Evolutionary conservation across 2,888 invertebrate species (phyloP).

Genomic region (Epistrophe grossulariae): DNA sequence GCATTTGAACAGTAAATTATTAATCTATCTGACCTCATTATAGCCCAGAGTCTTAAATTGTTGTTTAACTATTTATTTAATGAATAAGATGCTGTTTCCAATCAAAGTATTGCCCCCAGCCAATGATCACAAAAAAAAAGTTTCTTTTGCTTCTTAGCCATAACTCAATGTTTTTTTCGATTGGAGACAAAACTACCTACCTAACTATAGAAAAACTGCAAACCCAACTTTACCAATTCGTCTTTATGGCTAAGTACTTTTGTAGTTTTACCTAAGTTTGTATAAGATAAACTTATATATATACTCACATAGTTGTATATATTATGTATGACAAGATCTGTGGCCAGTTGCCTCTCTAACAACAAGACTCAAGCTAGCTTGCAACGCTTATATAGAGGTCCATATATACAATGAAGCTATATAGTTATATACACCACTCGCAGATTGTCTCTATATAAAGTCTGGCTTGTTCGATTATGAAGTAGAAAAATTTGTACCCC

Average conservation of each 20-base stretch:
- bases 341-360: conserved; percentile 38
- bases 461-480: conserved; percentile 70
- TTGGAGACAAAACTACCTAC: neutral
- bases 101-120: conserved; percentile 30
- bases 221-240: conserved; percentile 34
- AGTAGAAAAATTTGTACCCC: conserved; percentile 73
- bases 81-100: conserved; percentile 28
- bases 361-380: conserved; percentile 21
- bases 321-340: conserved; percentile 8
- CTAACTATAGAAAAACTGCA: neutral
- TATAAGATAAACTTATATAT: conserved; percentile 21
- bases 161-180: conserved; percentile 43
- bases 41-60: conserved; percentile 4
- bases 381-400: neutral
- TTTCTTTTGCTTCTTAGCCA: conserved; percentile 25
- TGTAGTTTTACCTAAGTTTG: conserved; percentile 1
- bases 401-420: neutral
- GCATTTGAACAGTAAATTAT: conserved; percentile 7
- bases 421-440: neutral
- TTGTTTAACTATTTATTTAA: conserved; percentile 35
- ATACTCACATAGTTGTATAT: neutral
- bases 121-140: neutral
- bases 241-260: conserved; percentile 45
- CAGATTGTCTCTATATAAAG: neutral
- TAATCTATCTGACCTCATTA: conserved; percentile 32